Conservation (phyloP, 2,888 invertebrate species). For the Meteorus colon region DNA sequence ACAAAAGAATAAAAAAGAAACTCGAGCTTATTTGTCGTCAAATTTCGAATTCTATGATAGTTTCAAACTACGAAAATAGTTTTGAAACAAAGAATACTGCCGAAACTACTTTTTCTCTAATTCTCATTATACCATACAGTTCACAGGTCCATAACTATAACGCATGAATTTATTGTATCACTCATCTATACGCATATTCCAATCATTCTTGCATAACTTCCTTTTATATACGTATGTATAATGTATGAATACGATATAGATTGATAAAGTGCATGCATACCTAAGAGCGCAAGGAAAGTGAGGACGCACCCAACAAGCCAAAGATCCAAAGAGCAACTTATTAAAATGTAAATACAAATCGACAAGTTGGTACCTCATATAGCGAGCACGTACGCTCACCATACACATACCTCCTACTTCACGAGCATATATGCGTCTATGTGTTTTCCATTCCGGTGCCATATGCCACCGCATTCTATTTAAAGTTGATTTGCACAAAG, state of each 20-base stretch:
- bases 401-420: background rate
- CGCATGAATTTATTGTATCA: background rate
- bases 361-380: constrained; percentile 50
- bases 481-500: background rate
- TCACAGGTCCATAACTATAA: background rate
- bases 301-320: constrained; percentile 15
- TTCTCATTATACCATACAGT: too few relatives aligned
- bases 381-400: background rate
- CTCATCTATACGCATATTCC: constrained; percentile 21
- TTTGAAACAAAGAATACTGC: too few relatives aligned
- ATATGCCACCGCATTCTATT: background rate
- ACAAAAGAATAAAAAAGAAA: too few relatives aligned
- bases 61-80: too few relatives aligned
- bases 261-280: constrained; percentile 10
- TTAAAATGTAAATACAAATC: constrained; percentile 65
- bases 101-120: too few relatives aligned
- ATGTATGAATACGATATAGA: constrained; percentile 10
- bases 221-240: constrained; percentile 8
- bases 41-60: too few relatives aligned
- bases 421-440: background rate
- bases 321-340: constrained; percentile 55
- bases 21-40: too few relatives aligned
- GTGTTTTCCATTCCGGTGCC: background rate
- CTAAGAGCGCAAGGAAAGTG: constrained; percentile 11
- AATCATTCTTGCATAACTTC: constrained; percentile 8